phyloP scores from a whole-genome alignment of 2,888 invertebrate species.

The Leptothorax acervorum region DNA sequence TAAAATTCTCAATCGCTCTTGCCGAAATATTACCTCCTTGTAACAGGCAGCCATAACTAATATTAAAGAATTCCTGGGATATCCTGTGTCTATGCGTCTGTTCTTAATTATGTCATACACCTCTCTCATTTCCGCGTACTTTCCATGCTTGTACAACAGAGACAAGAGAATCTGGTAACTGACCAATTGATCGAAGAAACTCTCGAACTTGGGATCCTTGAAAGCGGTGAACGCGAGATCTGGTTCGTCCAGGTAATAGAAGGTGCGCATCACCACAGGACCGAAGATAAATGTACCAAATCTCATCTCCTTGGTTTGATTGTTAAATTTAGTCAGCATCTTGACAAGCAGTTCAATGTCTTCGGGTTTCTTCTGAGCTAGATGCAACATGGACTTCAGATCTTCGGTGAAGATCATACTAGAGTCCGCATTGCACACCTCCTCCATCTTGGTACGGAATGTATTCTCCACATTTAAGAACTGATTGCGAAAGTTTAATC shows the following conservation, averaged over 20 bases:
- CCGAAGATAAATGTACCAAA: constrained; percentile 95
- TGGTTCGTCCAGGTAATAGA: constrained; percentile 90
- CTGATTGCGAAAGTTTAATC: constrained; percentile 87
- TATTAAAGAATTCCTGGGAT: constrained; percentile 90
- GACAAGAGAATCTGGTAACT: constrained; percentile 90
- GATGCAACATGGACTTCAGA: constrained; percentile 92
- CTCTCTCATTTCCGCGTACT: constrained; percentile 89
- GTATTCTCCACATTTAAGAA: constrained; percentile 89
- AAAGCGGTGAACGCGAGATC: constrained; percentile 90
- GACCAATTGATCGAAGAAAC: constrained; percentile 91
- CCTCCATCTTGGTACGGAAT: constrained; percentile 90
- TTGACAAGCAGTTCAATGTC: constrained; percentile 89
- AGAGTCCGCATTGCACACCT: constrained; percentile 86
- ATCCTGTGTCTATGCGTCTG: constrained; percentile 88
- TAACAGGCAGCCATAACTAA: constrained; percentile 91
- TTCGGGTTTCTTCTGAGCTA: constrained; percentile 87
- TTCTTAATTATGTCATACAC: constrained; percentile 88
- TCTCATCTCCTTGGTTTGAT: constrained; percentile 90
- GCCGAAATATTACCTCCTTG: constrained; percentile 88
- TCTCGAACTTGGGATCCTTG: constrained; percentile 87
- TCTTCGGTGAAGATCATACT: constrained; percentile 94
- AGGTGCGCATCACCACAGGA: constrained; percentile 93
- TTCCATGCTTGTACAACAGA: constrained; percentile 89
- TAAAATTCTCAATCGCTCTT: background rate
- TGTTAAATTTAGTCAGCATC: constrained; percentile 91